Evolutionary conservation across 2,888 invertebrate species (phyloP).

Genomic region (Pyrrhia umbra): DNA sequence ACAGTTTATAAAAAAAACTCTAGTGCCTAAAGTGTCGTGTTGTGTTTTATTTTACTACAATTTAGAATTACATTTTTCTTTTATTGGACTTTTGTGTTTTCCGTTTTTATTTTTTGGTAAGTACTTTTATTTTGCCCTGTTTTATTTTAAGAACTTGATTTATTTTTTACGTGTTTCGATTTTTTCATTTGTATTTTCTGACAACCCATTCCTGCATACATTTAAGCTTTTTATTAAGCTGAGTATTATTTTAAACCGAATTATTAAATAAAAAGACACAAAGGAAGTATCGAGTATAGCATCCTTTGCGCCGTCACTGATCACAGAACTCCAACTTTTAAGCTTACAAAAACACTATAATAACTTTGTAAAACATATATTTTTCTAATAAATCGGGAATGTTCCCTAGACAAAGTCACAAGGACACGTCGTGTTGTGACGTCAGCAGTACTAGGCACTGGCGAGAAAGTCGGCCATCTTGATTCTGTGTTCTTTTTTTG

Average conservation of each 20-base stretch:
- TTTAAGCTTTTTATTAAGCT: neutral
- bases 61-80: slow-evolving; percentile 71
- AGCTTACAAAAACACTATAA: slow-evolving; percentile 54
- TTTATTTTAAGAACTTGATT: slow-evolving; percentile 47
- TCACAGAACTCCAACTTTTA: slow-evolving; percentile 20
- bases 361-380: slow-evolving; percentile 61
- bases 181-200: slow-evolving; percentile 5
- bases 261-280: slow-evolving; percentile 48
- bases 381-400: slow-evolving; percentile 67
- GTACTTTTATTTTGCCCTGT: slow-evolving; percentile 68
- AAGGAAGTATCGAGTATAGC: slow-evolving; percentile 48
- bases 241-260: slow-evolving; percentile 20
- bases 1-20: slow-evolving; percentile 75
- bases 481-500: slow-evolving; percentile 86
- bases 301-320: slow-evolving; percentile 22
- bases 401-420: slow-evolving; percentile 79
- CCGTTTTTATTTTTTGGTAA: slow-evolving; percentile 81
- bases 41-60: slow-evolving; percentile 80
- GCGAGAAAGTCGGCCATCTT: slow-evolving; percentile 89
- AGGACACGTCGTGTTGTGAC: slow-evolving; percentile 88
- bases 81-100: slow-evolving; percentile 84
- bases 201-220: neutral
- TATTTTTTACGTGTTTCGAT: slow-evolving; percentile 35
- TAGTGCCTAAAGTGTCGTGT: slow-evolving; percentile 87
- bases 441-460: slow-evolving; percentile 88